A percentile compares a stretch with the other conserved stretches of the same genome.
Conservation (phyloP, 1,140 invertebrate genomes). For the Thalassaphorura encarpata region DNA sequence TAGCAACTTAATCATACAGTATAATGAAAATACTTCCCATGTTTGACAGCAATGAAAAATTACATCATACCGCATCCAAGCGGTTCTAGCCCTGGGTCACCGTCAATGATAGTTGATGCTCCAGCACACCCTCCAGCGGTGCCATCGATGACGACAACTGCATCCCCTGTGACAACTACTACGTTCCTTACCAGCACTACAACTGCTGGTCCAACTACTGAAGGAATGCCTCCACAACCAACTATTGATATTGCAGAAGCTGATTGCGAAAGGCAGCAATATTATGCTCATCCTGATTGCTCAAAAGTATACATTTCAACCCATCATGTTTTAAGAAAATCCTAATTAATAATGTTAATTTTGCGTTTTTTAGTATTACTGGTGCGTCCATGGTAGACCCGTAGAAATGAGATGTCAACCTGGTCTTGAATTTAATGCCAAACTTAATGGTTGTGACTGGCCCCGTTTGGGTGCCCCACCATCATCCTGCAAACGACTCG, state of each 20-base stretch:
- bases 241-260: not conserved
- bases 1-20: conserved; percentile 34
- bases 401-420: conserved; percentile 53
- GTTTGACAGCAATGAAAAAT: conserved; percentile 46
- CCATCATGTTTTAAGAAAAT: not conserved
- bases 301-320: conserved; percentile 10
- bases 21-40: not conserved
- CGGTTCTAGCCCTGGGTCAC: not conserved
- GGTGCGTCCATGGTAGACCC: conserved; percentile 62
- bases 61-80: conserved; percentile 59
- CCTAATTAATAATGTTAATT: conserved; percentile 26
- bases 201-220: conserved; percentile 1
- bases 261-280: conserved; percentile 19
- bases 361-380: conserved; percentile 56
- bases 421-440: conserved; percentile 61
- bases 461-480: conserved; percentile 40
- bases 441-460: conserved; percentile 63
- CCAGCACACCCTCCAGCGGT: not conserved
- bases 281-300: conserved; percentile 20
- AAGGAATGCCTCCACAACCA: not conserved
- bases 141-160: not conserved
- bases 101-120: not conserved
- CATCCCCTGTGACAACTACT: conserved; percentile 5
- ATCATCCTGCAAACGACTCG: too few species aligned
- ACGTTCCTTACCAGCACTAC: conserved; percentile 4